Base-by-base conservation (phyloP, 2,888 invertebrate genomes). In the Cetonia aurata region DNA sequence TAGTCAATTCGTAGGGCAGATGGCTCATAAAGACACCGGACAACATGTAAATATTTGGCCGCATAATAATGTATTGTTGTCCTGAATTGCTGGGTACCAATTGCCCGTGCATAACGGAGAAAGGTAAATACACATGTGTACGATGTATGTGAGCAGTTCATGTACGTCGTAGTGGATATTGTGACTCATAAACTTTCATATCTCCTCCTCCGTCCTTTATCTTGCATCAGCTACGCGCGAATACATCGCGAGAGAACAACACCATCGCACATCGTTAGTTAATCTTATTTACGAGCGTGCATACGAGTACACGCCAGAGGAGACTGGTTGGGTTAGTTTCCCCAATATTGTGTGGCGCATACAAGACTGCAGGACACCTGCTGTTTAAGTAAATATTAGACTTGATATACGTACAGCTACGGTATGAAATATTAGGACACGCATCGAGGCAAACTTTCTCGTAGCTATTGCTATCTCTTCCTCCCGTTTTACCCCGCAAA, bases 121-220 rank as follows among this genome's bases (percentile, higher is more conserved):
- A 59, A 44, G 59, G 42, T 59, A 44, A 59, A 59, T 59, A 53
- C 19, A 3, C 13, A 44, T 44, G 44, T 44, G 33, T 57, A 46
- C 17, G 1, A 25, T 4, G 4, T 4, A 25, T 25, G 4, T 25
- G 25, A 25, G 4, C 25, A 25, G 1, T 25, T 25, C 25, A 4
- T 25, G 4, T 25, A 25, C 25, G 3, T 25, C 25, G 25, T 25
- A 25, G 17, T 19, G 12, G 19, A 13, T 44, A 19, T 25, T 9
- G 42, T 59, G 59, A 59, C 19, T 59, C 59, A 59, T 44, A 59
- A 59, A 59, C 59, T 59, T 59, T 59, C 59, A 37, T 56, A 44
- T 44, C 42, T 17, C 44, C 42, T 13, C 25, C 56, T 44, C 44
- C 59, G 42, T 17, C 17, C 13, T 59, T 59, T 59, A 59, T 59